Conservation (phyloP, 2,888 invertebrate genomes). For the Axea sp. region DNA sequence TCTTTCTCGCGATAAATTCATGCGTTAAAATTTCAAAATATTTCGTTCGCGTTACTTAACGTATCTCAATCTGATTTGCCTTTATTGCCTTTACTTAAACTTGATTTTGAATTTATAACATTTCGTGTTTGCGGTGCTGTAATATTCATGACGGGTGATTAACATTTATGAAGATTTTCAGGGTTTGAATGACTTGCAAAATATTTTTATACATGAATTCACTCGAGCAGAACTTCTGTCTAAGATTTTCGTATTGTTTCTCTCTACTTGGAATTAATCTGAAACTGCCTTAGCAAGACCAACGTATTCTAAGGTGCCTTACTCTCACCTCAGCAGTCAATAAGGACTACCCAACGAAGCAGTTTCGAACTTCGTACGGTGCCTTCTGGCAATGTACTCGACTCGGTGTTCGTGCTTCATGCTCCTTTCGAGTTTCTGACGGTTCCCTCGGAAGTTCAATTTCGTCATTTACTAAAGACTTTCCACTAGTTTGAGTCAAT, state of each 20-base stretch:
- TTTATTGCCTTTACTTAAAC: too few species aligned
- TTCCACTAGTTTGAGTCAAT: slow-evolving; percentile 57
- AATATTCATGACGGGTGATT: slow-evolving; percentile 28
- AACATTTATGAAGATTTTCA: slow-evolving; percentile 26
- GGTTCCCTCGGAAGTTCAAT: slow-evolving; percentile 56
- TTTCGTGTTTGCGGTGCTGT: slow-evolving; percentile 3
- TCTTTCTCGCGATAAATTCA: slow-evolving; percentile 30
- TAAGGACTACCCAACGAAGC: slow-evolving; percentile 75
- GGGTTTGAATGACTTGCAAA: neutral
- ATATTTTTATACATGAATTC: slow-evolving; percentile 29
- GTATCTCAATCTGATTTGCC: slow-evolving; percentile 2
- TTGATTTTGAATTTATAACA: too few species aligned
- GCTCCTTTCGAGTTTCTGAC: slow-evolving; percentile 61
- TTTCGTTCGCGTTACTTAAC: slow-evolving; percentile 43
- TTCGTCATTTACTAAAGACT: slow-evolving; percentile 63
- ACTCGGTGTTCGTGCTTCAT: slow-evolving; percentile 62
- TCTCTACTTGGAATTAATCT: slow-evolving; percentile 75
- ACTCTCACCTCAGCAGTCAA: slow-evolving; percentile 73
- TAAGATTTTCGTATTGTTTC: slow-evolving; percentile 59
- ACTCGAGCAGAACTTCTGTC: slow-evolving; percentile 7
- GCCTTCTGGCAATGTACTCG: slow-evolving; percentile 68
- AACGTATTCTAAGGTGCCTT: slow-evolving; percentile 66
- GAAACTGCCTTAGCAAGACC: slow-evolving; percentile 74
- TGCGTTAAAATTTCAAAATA: slow-evolving; percentile 62
- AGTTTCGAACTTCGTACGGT: slow-evolving; percentile 73